These are phyloP conservation scores for Bombus breviceps DNA, from an alignment of 1,140 invertebrate species.

Conservation along the genomic window DNA sequence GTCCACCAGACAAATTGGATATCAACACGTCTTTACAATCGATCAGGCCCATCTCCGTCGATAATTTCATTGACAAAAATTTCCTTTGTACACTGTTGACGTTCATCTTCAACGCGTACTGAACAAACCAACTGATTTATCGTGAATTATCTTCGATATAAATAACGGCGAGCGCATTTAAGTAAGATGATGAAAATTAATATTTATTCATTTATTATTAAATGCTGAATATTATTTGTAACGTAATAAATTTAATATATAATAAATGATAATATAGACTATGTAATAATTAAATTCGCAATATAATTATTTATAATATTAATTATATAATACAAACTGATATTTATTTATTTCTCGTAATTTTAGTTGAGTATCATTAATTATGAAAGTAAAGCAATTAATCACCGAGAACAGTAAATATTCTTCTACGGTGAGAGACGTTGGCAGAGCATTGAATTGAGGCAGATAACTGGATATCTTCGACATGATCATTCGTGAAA, in stretches of 20 bases:
- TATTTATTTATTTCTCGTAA: neutral
- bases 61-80: slow-evolving; percentile 81
- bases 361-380: neutral
- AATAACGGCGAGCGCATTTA: neutral
- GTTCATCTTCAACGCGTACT: slow-evolving; percentile 82
- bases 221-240: neutral
- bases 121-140: neutral
- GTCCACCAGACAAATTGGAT: slow-evolving; percentile 88
- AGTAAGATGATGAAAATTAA: neutral
- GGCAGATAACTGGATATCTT: slow-evolving; percentile 59
- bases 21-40: slow-evolving; percentile 86
- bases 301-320: too few species aligned
- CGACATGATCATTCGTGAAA: slow-evolving; percentile 47
- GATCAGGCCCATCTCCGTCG: slow-evolving; percentile 83
- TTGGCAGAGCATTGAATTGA: slow-evolving; percentile 60
- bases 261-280: too few species aligned
- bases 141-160: neutral
- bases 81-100: neutral
- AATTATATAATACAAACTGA: neutral
- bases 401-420: slow-evolving; percentile 64
- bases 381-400: neutral
- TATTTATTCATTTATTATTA: neutral
- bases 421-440: slow-evolving; percentile 52
- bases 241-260: neutral
- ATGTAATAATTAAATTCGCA: too few species aligned